Conservation (phyloP, 1,140 invertebrate genomes). For the Batillaria attramentaria region DNA sequence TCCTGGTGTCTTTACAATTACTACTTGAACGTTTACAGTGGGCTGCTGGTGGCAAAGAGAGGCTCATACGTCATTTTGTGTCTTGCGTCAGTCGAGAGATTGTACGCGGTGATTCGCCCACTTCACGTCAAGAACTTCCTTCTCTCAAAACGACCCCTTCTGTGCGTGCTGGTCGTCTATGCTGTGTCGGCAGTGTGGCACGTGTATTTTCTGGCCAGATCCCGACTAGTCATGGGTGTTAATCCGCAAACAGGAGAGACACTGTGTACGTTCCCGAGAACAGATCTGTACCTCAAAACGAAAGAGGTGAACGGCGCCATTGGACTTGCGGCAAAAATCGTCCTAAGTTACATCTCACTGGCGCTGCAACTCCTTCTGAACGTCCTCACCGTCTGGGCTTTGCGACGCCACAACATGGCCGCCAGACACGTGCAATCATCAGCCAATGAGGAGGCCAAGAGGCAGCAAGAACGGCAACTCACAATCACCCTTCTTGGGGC, state of each 20-base stretch:
- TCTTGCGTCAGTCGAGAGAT: neutral
- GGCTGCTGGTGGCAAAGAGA: neutral
- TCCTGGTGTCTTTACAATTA: neutral
- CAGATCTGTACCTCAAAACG: neutral
- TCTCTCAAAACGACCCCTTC: neutral
- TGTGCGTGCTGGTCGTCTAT: neutral
- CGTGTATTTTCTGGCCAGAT: neutral
- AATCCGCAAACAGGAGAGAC: neutral
- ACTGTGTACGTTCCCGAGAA: neutral
- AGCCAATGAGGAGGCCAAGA: neutral
- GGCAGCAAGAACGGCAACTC: neutral
- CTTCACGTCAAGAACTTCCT: neutral
- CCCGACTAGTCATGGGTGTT: neutral
- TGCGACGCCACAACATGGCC: neutral
- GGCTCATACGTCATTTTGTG: neutral
- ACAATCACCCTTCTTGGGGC: neutral
- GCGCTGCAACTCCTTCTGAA: neutral
- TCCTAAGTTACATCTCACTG: neutral
- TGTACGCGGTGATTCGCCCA: neutral
- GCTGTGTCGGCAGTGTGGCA: neutral
- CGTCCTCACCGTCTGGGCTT: neutral
- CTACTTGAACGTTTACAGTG: neutral
- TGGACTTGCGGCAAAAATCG: neutral
- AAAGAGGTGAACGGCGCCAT: neutral
- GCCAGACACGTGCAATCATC: neutral